phyloP scores from a whole-genome alignment of 2,888 invertebrate species.

The Cataglyphis cursor region DNA sequence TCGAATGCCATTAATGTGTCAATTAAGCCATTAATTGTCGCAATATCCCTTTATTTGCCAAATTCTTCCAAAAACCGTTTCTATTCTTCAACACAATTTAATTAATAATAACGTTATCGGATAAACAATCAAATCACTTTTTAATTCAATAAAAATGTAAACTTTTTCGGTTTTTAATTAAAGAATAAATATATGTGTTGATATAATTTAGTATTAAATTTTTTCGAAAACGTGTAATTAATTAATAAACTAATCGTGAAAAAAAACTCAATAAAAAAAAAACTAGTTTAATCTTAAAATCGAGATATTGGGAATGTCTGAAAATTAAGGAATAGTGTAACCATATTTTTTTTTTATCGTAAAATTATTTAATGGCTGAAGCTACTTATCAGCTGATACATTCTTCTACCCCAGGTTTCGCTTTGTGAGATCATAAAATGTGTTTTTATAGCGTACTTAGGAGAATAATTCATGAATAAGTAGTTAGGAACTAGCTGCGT shows the following conservation, averaged over 20 bases:
- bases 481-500: slow-evolving; percentile 52
- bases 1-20: not conserved
- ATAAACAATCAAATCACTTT: not conserved
- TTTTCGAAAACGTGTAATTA: not conserved
- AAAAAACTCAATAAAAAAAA: not conserved
- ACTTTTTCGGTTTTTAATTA: not conserved
- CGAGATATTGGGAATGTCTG: not conserved
- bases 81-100: not conserved
- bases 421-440: slow-evolving; percentile 31
- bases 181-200: not conserved
- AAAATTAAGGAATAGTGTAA: not conserved
- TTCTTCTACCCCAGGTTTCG: not conserved
- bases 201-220: not conserved
- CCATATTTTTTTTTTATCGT: not conserved
- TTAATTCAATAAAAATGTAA: not conserved
- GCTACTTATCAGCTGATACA: slow-evolving; percentile 1
- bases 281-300: not conserved
- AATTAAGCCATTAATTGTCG: not conserved
- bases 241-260: not conserved
- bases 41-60: not conserved
- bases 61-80: not conserved
- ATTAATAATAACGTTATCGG: not conserved
- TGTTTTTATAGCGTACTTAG: slow-evolving; percentile 50
- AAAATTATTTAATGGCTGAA: not conserved
- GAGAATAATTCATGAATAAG: slow-evolving; percentile 60